Percentiles rank a stretch among this genome's conserved stretches.
These are phyloP conservation scores for Rhyacophila evoluta DNA, from an alignment of 2,888 invertebrate species.

Conservation along the genomic window DNA sequence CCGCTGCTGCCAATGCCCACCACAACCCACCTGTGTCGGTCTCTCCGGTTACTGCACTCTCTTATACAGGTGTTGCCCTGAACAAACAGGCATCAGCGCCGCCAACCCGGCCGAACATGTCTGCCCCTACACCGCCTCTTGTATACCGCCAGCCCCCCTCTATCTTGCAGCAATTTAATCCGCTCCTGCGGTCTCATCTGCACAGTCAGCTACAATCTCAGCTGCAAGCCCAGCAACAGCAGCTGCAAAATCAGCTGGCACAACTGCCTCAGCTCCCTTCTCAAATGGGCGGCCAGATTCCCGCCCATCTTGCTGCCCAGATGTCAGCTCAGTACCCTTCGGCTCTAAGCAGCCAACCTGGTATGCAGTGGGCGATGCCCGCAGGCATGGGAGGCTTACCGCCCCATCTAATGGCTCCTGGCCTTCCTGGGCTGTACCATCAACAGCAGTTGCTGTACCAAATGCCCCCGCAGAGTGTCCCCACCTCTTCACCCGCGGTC, in stretches of 20 bases:
- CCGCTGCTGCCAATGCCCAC: conserved; percentile 25
- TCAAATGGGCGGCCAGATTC: conserved; percentile 61
- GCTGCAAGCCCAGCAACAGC: conserved; percentile 62
- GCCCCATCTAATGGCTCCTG: conserved; percentile 56
- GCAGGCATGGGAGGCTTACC: conserved; percentile 56
- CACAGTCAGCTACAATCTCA: conserved; percentile 56
- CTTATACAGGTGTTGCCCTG: conserved; percentile 78
- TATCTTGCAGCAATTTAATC: conserved; percentile 59
- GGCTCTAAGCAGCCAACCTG: conserved; percentile 63
- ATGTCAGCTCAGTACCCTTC: conserved; percentile 27
- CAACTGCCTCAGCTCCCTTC: conserved; percentile 57
- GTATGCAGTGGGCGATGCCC: conserved; percentile 60
- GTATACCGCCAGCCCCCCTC: conserved; percentile 62
- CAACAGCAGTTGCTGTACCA: conserved; percentile 63
- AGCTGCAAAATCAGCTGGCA: conserved; percentile 59
- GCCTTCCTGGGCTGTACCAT: conserved; percentile 37
- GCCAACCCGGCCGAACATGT: conserved; percentile 60
- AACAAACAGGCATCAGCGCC: conserved; percentile 71
- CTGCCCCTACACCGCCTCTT: conserved; percentile 57
- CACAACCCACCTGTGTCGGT: conserved; percentile 40
- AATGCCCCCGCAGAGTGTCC: conserved; percentile 69
- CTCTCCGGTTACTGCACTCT: conserved; percentile 64
- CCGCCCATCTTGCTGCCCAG: conserved; percentile 57
- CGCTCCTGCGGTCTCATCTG: conserved; percentile 55
- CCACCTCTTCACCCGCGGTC: conserved; percentile 64